phyloP scores from a whole-genome alignment of 2,888 invertebrate genomes.

The Ormyrus rosae region DNA sequence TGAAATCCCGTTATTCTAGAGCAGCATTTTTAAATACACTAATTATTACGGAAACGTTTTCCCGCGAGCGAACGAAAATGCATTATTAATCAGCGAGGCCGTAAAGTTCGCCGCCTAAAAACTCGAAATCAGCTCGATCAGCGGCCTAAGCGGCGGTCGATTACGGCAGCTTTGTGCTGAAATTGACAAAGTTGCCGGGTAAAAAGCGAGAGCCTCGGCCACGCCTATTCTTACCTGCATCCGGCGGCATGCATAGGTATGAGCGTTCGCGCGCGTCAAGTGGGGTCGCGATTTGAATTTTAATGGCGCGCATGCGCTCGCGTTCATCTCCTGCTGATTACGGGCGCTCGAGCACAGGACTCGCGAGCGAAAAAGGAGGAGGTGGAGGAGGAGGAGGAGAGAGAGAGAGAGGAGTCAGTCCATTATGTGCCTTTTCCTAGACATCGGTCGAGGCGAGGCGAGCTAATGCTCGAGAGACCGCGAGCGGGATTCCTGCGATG shows the following conservation, averaged over 20 bases:
- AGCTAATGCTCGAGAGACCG: slow-evolving; percentile 40
- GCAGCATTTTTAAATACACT: too few species aligned
- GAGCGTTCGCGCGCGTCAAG: slow-evolving; percentile 43
- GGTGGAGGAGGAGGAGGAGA: background rate
- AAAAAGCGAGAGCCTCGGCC: background rate
- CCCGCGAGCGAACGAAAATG: too few species aligned
- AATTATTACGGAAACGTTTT: too few species aligned
- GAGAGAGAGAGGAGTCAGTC: slow-evolving; percentile 13
- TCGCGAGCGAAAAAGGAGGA: slow-evolving; percentile 49
- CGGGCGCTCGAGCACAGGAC: slow-evolving; percentile 20
- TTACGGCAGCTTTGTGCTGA: too few species aligned
- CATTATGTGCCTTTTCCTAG: slow-evolving; percentile 38
- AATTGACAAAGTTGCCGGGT: too few species aligned
- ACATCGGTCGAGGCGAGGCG: slow-evolving; percentile 10
- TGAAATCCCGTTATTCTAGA: too few species aligned
- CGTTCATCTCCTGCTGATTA: slow-evolving; percentile 49
- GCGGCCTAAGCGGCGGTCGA: too few species aligned
- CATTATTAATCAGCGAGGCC: too few species aligned
- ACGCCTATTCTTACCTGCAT: background rate
- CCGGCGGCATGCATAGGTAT: slow-evolving; percentile 5
- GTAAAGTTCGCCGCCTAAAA: too few species aligned
- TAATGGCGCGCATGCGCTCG: slow-evolving; percentile 40
- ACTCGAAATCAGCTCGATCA: too few species aligned
- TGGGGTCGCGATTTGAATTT: slow-evolving; percentile 45
- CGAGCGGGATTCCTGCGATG: slow-evolving; percentile 25